These are phyloP conservation scores for Stigmatopora nigra DNA, from an alignment of 2,113 vertebrate species.

Conservation along the genomic window DNA sequence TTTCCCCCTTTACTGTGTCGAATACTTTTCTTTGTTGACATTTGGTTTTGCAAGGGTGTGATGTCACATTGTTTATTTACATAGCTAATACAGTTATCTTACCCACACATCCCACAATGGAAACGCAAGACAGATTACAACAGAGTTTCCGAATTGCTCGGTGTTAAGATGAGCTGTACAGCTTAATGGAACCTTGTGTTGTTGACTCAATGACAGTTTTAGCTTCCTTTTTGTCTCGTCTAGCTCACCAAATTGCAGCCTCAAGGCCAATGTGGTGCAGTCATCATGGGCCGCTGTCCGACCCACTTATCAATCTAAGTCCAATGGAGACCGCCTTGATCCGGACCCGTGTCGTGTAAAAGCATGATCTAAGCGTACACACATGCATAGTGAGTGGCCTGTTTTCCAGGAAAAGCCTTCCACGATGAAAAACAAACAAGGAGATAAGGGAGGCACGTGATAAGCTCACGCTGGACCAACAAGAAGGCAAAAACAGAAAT, in stretches of 20 bases:
- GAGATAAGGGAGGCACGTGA: constrained; percentile 67
- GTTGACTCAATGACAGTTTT: constrained; percentile 45
- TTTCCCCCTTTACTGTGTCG: background rate
- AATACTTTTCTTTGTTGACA: background rate
- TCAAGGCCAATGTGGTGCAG: constrained; percentile 39
- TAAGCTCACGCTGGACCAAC: constrained; percentile 47
- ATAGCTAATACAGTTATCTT: background rate
- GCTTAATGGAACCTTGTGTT: constrained; percentile 26
- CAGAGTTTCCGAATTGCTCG: background rate
- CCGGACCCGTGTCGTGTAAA: constrained; percentile 35
- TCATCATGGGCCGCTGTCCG: constrained; percentile 28
- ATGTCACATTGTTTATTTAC: background rate
- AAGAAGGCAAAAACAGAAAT: constrained; percentile 53
- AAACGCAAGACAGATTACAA: background rate
- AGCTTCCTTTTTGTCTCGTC: constrained; percentile 50
- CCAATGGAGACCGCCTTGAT: constrained; percentile 52
- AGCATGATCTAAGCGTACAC: constrained; percentile 46
- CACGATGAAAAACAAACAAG: constrained; percentile 67
- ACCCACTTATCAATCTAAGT: constrained; percentile 50
- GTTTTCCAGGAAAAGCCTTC: constrained; percentile 69
- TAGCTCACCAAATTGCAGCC: constrained; percentile 23
- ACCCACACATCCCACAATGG: background rate
- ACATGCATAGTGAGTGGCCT: constrained; percentile 56
- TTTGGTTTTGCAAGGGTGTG: background rate
- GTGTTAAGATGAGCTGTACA: constrained; percentile 5